Conservation (phyloP, 2,113 vertebrate species). For the Myotis brandtii region DNA sequence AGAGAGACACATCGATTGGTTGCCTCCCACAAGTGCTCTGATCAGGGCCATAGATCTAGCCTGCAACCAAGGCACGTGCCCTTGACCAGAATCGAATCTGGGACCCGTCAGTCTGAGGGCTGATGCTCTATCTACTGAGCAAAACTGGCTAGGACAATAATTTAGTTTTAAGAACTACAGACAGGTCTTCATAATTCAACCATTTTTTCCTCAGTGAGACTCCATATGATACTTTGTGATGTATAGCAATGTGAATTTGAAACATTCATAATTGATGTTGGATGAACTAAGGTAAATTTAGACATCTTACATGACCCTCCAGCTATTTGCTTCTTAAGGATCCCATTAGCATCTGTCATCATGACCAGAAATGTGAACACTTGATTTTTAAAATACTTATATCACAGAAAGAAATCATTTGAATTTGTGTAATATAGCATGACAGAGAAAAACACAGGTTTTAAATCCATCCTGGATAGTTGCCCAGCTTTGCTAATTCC, state of each 20-base stretch:
- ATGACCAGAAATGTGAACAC: not conserved
- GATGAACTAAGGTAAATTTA: not conserved
- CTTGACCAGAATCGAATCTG: no score
- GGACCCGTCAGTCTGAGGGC: no score
- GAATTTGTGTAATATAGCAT: constrained; percentile 37
- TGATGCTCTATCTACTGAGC: no score
- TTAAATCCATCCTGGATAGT: not conserved
- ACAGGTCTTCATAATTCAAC: not conserved
- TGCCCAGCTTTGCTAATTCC: not conserved
- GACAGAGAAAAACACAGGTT: not conserved
- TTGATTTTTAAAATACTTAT: constrained; percentile 30
- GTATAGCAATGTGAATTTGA: not conserved
- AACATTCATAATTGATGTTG: not conserved
- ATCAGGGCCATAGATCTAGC: no score
- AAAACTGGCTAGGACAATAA: not conserved
- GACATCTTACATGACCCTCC: not conserved
- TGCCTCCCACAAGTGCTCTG: no score
- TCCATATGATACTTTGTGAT: not conserved
- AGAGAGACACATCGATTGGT: no score
- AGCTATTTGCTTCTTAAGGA: not conserved
- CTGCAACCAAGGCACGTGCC: no score
- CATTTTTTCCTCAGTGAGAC: not conserved
- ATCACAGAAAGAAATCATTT: constrained; percentile 10
- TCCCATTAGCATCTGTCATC: not conserved
- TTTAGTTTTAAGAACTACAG: not conserved